Percentiles rank a stretch among this genome's conserved stretches.
Conservation (phyloP, 2,797 vertebrate species). For the Garrulus glandarius region DNA sequence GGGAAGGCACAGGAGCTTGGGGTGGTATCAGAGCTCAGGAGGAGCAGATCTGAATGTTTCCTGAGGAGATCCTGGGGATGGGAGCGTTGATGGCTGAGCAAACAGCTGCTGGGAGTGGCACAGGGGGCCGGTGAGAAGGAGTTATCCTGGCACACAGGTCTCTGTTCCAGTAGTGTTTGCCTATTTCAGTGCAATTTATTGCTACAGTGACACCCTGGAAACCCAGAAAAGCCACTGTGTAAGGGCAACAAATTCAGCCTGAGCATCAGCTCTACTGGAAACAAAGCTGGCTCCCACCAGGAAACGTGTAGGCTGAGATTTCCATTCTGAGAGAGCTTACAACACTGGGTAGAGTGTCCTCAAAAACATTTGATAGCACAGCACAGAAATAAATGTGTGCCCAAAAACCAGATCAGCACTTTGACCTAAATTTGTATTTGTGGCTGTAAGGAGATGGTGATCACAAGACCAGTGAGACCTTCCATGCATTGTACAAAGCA, state of each 20-base stretch:
- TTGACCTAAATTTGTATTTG: accelerated
- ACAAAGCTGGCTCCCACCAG: background rate
- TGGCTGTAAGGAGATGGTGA: background rate
- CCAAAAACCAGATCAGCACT: background rate
- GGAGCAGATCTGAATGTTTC: background rate
- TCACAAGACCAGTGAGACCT: background rate
- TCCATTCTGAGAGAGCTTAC: background rate
- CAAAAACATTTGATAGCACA: background rate
- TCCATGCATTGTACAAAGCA: background rate
- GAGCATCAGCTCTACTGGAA: background rate
- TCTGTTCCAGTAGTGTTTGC: background rate
- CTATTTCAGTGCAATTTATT: background rate
- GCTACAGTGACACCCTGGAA: background rate
- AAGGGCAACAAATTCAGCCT: background rate
- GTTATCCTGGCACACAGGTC: accelerated
- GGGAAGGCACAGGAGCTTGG: background rate
- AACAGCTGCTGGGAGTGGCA: too few relatives aligned
- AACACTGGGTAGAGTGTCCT: background rate
- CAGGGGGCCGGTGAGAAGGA: background rate
- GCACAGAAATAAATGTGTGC: background rate
- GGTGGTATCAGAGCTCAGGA: background rate
- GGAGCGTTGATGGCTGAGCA: background rate
- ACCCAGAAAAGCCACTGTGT: background rate
- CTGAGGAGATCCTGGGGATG: background rate
- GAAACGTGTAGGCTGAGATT: background rate